Percentiles rank a stretch among this genome's conserved stretches.
Conservation (phyloP, 1,140 invertebrate genomes). For the Pararge aegeria region DNA sequence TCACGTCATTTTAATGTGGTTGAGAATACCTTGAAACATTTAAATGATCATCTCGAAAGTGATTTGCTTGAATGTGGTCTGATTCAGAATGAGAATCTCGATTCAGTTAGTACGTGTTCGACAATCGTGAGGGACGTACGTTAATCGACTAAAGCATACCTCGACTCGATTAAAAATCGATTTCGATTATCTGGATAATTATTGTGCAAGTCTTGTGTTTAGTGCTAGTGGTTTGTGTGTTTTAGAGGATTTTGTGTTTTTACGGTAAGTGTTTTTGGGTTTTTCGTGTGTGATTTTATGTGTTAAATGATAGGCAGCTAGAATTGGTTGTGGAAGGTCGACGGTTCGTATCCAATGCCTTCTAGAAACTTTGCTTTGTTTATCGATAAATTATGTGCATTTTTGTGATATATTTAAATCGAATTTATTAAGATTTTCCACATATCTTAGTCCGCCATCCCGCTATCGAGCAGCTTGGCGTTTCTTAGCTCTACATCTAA, state of each 20-base stretch:
- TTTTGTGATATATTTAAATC: neutral
- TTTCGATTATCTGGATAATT: constrained; percentile 3
- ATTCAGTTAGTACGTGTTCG: constrained; percentile 13
- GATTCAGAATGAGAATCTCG: constrained; percentile 13
- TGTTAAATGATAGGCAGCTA: constrained; percentile 2
- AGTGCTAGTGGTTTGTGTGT: constrained; percentile 22
- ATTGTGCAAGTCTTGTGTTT: constrained; percentile 13
- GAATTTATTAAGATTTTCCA: neutral
- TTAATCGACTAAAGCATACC: neutral
- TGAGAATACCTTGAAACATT: neutral
- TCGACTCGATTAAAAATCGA: constrained; percentile 16
- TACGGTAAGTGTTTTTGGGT: constrained; percentile 10
- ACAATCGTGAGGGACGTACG: constrained; percentile 4
- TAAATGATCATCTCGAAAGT: constrained; percentile 2
- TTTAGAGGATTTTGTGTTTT: constrained; percentile 5
- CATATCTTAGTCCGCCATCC: too few species aligned
- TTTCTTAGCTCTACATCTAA: too few species aligned
- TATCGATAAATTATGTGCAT: constrained; percentile 1
- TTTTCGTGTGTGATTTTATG: neutral
- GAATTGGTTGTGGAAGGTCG: constrained; percentile 22
- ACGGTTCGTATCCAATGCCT: constrained; percentile 11
- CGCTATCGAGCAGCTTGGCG: too few species aligned
- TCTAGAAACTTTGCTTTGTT: constrained; percentile 18
- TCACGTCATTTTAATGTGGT: neutral
- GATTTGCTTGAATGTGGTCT: constrained; percentile 10